Conservation (phyloP, 2,113 vertebrate species). For the Periophthalmus modestus region DNA sequence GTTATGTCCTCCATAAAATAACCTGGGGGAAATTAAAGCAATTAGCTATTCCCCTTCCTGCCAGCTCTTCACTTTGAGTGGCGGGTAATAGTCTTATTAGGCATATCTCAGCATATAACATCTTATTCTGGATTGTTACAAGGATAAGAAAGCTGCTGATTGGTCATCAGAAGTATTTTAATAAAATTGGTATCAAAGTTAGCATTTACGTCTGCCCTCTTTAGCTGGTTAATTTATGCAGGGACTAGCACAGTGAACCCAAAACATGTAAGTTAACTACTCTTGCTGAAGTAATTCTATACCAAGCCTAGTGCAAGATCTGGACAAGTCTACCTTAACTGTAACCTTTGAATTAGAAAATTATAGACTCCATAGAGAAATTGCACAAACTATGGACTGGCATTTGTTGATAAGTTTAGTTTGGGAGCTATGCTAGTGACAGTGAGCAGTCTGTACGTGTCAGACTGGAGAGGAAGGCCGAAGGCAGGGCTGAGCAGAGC, state of each 20-base stretch:
- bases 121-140: background rate
- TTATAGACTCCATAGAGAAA: too few relatives aligned
- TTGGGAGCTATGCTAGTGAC: conserved; percentile 1
- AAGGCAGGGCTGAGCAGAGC: conserved; percentile 15
- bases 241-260: background rate
- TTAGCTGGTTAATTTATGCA: background rate
- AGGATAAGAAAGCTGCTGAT: background rate
- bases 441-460: conserved; percentile 32
- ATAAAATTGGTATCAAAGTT: background rate
- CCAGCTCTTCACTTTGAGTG: conserved; percentile 8
- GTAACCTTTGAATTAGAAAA: too few relatives aligned
- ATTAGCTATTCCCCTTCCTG: conserved; percentile 6
- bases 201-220: background rate
- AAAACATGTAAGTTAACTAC: too few relatives aligned
- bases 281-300: too few relatives aligned
- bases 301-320: too few relatives aligned
- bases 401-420: too few relatives aligned
- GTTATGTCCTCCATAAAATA: conserved; percentile 47
- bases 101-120: background rate
- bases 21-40: conserved; percentile 15
- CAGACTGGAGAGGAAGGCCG: conserved; percentile 21
- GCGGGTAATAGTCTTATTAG: conserved; percentile 16
- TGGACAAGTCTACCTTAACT: too few relatives aligned
- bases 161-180: background rate
- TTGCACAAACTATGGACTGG: too few relatives aligned